phyloP scores from a whole-genome alignment of 1,140 invertebrate genomes.

The Neoseiulus cucumeris region DNA sequence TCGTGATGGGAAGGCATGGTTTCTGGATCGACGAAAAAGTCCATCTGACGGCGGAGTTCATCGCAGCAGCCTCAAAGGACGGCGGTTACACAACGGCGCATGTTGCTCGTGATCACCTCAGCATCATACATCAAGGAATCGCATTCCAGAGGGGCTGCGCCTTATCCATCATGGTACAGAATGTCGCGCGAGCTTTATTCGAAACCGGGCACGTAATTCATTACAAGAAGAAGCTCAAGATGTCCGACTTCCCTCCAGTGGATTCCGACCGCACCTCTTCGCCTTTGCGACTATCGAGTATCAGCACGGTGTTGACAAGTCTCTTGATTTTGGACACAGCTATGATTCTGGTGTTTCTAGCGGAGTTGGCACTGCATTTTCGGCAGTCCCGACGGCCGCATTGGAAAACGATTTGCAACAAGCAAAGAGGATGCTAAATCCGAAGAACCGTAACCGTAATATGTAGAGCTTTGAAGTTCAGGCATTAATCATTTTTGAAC shows the following conservation, averaged over 20 bases:
- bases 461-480: too few relatives aligned
- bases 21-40: background rate
- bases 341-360: background rate
- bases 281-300: background rate
- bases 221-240: background rate
- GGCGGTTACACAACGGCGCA: background rate
- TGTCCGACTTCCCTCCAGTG: background rate
- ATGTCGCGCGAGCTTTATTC: background rate
- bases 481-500: too few relatives aligned
- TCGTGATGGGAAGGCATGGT: background rate
- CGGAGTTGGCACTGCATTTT: background rate
- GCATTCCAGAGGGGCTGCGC: background rate
- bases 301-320: background rate
- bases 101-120: background rate
- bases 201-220: background rate
- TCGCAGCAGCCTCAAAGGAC: background rate
- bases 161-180: background rate
- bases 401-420: background rate
- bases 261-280: background rate
- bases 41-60: background rate
- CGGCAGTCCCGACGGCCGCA: background rate
- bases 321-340: background rate
- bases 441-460: too few relatives aligned
- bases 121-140: background rate
- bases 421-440: too few relatives aligned